Base-by-base conservation (phyloP, 2,113 vertebrate genomes). In the Aegithalos caudatus region DNA sequence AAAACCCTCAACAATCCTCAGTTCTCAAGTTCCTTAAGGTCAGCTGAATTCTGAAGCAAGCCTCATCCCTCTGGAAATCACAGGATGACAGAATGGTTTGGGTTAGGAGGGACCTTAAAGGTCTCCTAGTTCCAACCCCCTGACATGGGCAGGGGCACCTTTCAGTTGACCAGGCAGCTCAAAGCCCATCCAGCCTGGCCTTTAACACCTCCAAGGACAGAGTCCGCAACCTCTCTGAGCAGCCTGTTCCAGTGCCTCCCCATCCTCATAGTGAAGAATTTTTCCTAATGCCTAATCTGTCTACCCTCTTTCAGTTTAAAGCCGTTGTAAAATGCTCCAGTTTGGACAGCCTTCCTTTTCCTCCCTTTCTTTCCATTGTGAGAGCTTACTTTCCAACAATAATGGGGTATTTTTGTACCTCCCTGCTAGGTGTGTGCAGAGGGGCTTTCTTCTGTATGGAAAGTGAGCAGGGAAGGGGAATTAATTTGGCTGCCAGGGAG, bases 1-100 rank as follows among this genome's bases (percentile, higher is more conserved):
- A 92, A 80, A 47, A 44, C 45, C 48, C 37, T 72, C 1, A 5
- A 38, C 71, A 65, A 16, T n/a, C 40, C 45, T 76, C 47, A 17
- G 11, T 38, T 80, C 45, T 88, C 4, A 21, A n/a, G 47, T 58
- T 80, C 66, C 42, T 38, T 82, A 24, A 65, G 35, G 45, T 76
- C 2, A 22, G 1, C 29, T 1, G 4, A 78, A 27, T 40, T 24
- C 22, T 3, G 4, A 4, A 28, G 58, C 28, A 66, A 9, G 42
- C 4, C 19, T 50, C n/a, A 12, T 48, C 31, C 37, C 17, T 40
- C 33, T 0, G 1, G 60, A 81, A 66, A 48, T 83, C 56, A 62
- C 21, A 48, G 47, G 51, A 54, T 38, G 28, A 38, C 8, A 67
- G 60, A 60, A 47, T 37, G 10, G 22, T 56, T 70, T 44, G 71